These are phyloP conservation scores for Drosophila siamana DNA, from an alignment of 2,888 invertebrate species.

Conservation along the genomic window DNA sequence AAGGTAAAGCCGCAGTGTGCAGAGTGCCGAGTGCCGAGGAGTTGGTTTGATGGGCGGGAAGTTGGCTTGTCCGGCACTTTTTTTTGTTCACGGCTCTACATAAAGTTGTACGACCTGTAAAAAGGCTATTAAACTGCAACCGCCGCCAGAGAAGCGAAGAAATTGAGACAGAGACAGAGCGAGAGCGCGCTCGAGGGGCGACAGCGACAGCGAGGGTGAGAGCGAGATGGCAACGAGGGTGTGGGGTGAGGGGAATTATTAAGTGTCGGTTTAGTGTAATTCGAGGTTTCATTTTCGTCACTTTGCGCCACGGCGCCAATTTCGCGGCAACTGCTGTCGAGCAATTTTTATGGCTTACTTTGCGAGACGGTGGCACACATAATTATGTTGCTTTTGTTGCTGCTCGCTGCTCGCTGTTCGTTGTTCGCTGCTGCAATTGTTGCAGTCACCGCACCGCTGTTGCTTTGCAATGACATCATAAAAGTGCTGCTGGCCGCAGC, in stretches of 20 bases:
- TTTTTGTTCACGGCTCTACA: constrained; percentile 41
- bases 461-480: constrained; percentile 71
- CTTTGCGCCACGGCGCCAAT: constrained; percentile 67
- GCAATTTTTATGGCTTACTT: constrained; percentile 68
- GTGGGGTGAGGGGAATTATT: constrained; percentile 62
- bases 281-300: constrained; percentile 81
- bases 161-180: neutral
- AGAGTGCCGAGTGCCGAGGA: no score
- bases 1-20: constrained; percentile 4
- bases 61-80: constrained; percentile 18
- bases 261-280: constrained; percentile 81
- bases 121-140: constrained; percentile 76
- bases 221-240: neutral
- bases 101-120: constrained; percentile 80
- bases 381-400: constrained; percentile 61
- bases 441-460: constrained; percentile 42
- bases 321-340: constrained; percentile 54
- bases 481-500: constrained; percentile 34
- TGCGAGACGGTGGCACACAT: constrained; percentile 52
- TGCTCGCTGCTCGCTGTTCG: neutral
- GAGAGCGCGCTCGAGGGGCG: no score
- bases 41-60: neutral
- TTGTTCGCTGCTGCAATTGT: constrained; percentile 31
- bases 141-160: neutral
- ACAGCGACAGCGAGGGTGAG: neutral